Conservation (phyloP, 2,797 vertebrate species). For the Sebastes hopkinsi region DNA sequence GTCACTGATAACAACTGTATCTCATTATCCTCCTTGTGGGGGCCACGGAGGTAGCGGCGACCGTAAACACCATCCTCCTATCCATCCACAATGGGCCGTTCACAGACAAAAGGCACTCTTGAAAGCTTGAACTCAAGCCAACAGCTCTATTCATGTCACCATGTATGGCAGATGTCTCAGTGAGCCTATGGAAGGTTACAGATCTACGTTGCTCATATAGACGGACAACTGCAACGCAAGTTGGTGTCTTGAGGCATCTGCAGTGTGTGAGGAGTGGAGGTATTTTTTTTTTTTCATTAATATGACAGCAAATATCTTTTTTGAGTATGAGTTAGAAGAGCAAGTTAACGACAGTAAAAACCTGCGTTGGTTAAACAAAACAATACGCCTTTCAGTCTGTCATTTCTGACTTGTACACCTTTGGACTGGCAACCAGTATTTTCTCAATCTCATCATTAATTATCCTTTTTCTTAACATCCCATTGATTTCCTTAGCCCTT, state of each 20-base stretch:
- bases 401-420: not conserved
- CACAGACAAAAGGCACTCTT: constrained; percentile 71
- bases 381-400: not conserved
- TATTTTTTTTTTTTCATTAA: constrained; percentile 6
- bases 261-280: constrained; percentile 27
- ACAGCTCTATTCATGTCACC: constrained; percentile 71
- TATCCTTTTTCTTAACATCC: not conserved
- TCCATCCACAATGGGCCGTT: constrained; percentile 66
- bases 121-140: constrained; percentile 76
- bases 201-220: constrained; percentile 49
- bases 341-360: not conserved
- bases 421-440: not conserved
- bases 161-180: constrained; percentile 77
- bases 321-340: not conserved
- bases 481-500: not conserved
- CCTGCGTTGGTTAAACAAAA: too few species aligned
- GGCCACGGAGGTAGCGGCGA: constrained; percentile 58
- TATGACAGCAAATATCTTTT: not conserved
- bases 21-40: constrained; percentile 74
- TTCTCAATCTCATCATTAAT: not conserved
- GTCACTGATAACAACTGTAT: constrained; percentile 80
- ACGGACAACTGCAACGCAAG: constrained; percentile 4
- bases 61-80: constrained; percentile 70
- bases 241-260: constrained; percentile 32
- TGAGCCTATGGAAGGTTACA: constrained; percentile 68